These are phyloP conservation scores for Chionomys nivalis DNA, from an alignment of 2,113 vertebrate species.

Conservation along the genomic window DNA sequence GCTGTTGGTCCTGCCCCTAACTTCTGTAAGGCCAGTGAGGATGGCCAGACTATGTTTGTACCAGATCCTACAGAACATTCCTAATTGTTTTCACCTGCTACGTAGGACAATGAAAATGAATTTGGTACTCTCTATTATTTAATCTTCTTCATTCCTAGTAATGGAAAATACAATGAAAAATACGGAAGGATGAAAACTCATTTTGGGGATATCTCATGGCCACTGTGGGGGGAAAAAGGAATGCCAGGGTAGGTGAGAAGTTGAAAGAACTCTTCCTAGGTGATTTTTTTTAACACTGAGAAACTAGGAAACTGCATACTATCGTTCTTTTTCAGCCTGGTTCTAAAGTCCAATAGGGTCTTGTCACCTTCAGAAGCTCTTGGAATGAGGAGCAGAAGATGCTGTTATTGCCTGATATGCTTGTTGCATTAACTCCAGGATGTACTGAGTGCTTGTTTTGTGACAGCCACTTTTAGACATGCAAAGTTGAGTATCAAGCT, in stretches of 20 bases:
- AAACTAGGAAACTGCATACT: neutral
- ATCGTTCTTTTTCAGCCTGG: neutral
- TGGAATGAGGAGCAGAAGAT: slow-evolving; percentile 4
- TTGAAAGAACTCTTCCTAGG: neutral
- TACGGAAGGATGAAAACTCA: neutral
- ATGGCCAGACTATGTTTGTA: neutral
- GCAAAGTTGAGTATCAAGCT: neutral
- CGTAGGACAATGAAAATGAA: neutral
- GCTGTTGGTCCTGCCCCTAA: no score
- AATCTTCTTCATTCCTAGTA: neutral
- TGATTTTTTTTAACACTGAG: neutral
- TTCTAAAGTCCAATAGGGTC: neutral
- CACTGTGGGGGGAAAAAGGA: neutral
- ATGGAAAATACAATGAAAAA: neutral
- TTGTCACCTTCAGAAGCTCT: neutral
- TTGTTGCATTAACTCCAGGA: slow-evolving; percentile 17
- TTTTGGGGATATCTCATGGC: neutral
- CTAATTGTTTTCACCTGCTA: neutral
- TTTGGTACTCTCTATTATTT: neutral
- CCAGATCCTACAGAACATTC: neutral
- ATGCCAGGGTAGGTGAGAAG: neutral
- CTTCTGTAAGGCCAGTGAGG: neutral
- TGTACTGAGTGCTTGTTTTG: neutral
- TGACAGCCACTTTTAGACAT: slow-evolving; percentile 40
- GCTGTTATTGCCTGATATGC: neutral